phyloP scores from a whole-genome alignment of 2,888 invertebrate species.

The Rosalia funebris region DNA sequence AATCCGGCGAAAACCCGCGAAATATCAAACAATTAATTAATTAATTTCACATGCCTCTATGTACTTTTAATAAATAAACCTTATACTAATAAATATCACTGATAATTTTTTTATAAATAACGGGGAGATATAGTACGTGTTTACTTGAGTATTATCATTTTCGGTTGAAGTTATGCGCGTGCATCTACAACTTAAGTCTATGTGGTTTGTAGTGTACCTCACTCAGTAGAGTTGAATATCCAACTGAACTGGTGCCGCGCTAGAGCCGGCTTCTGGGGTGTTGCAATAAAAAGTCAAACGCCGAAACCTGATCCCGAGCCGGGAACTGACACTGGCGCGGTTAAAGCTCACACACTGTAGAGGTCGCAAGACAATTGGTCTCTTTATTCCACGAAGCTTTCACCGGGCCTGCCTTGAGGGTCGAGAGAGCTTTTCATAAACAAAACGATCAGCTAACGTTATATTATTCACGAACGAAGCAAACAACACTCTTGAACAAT shows the following conservation, averaged over 20 bases:
- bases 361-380: too few species aligned
- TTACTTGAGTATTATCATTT: slow-evolving; percentile 24
- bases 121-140: slow-evolving; percentile 6
- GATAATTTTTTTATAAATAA: slow-evolving; percentile 19
- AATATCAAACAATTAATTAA: slow-evolving; percentile 1
- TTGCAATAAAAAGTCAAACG: slow-evolving; percentile 33
- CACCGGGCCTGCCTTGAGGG: slow-evolving; percentile 3
- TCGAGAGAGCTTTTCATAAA: background rate
- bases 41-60: slow-evolving; percentile 8
- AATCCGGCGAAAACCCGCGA: slow-evolving; percentile 13
- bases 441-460: background rate
- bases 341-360: slow-evolving; percentile 17
- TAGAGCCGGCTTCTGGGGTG: slow-evolving; percentile 28
- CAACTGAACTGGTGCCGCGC: slow-evolving; percentile 22
- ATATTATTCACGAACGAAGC: background rate
- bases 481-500: background rate
- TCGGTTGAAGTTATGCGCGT: slow-evolving; percentile 11
- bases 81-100: slow-evolving; percentile 22
- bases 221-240: slow-evolving; percentile 30
- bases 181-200: slow-evolving; percentile 19
- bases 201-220: slow-evolving; percentile 22
- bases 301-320: slow-evolving; percentile 34
- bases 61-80: slow-evolving; percentile 21
- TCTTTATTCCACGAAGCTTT: too few species aligned
- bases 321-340: slow-evolving; percentile 22